phyloP scores from a whole-genome alignment of 1,140 invertebrate genomes.

The Heliconius himera region DNA sequence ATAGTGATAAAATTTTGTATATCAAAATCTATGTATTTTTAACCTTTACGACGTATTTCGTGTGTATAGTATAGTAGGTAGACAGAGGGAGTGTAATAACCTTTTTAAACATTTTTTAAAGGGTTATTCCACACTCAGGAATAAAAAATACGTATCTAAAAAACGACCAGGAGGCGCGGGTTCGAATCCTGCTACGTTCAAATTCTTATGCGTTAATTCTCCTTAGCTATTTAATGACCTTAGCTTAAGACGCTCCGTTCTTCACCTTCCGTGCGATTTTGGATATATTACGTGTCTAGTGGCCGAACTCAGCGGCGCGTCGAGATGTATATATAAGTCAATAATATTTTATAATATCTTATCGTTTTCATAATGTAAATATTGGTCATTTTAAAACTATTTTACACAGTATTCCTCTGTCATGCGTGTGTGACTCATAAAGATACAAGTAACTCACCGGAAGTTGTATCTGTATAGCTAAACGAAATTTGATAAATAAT shows the following conservation, averaged over 20 bases:
- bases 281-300: background rate
- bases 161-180: no score
- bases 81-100: background rate
- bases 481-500: conserved; percentile 2
- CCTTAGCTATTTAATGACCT: no score
- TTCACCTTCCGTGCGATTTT: background rate
- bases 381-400: conserved; percentile 1
- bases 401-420: background rate
- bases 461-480: background rate
- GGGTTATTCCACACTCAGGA: no score
- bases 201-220: no score
- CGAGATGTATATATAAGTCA: no score
- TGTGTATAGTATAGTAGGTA: no score
- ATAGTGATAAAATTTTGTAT: background rate
- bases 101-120: no score
- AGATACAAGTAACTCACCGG: background rate
- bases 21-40: background rate
- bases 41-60: background rate
- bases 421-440: conserved; percentile 2
- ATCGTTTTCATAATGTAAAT: background rate
- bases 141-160: no score
- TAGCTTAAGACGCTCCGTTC: background rate
- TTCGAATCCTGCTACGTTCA: no score
- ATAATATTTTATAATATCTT: background rate
- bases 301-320: background rate